Percentiles rank a stretch among this genome's conserved stretches.
phyloP scores from a whole-genome alignment of 2,113 vertebrate species.

The Grantiella picta region DNA sequence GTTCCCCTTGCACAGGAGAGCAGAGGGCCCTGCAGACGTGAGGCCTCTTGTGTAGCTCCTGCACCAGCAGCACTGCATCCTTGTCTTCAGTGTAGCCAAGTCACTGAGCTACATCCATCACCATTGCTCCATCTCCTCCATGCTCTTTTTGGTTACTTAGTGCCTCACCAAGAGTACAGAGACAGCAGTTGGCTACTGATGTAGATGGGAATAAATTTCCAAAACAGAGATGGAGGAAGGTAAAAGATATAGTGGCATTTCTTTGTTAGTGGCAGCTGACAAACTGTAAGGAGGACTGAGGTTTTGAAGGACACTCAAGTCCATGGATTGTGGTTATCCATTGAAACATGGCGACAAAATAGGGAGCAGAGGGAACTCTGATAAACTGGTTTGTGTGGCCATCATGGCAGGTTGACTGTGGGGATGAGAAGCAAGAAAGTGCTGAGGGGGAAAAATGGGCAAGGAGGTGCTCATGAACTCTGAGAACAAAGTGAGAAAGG shows the following conservation, averaged over 20 bases:
- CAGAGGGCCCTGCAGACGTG: fast-evolving
- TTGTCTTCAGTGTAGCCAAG: neutral
- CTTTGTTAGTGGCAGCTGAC: neutral
- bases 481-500: neutral
- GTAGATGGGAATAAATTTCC: neutral
- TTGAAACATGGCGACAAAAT: neutral
- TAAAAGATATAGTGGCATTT: neutral
- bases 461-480: neutral
- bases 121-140: neutral
- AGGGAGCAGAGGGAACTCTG: neutral
- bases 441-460: neutral
- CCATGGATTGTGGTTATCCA: neutral
- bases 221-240: neutral
- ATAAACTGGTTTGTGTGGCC: neutral
- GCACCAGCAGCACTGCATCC: neutral
- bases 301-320: neutral
- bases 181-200: neutral
- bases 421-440: neutral
- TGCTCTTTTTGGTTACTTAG: neutral
- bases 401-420: fast-evolving
- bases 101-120: neutral
- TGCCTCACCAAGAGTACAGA: neutral
- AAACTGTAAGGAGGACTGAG: neutral
- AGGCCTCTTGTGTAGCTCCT: neutral
- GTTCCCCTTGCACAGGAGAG: neutral